Percentiles rank a stretch among this genome's conserved stretches.
Evolutionary conservation across 2,888 invertebrate genomes (phyloP).

Genomic region (Ochropacha duplaris): DNA sequence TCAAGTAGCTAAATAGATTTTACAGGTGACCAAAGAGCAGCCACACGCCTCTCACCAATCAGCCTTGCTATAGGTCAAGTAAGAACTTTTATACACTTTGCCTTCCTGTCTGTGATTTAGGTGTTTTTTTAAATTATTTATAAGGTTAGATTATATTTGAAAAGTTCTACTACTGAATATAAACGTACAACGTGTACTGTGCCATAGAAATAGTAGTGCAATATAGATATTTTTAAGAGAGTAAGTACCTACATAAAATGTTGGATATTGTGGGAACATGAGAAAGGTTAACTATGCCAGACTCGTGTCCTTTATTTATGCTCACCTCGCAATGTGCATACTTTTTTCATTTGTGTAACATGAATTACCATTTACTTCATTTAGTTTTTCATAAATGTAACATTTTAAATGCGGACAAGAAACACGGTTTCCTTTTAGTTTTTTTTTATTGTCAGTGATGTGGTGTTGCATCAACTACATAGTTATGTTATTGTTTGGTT

Average conservation of each 20-base stretch:
- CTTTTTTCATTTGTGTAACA: constrained; percentile 29
- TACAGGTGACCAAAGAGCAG: no score
- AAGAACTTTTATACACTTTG: no score
- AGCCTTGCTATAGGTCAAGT: no score
- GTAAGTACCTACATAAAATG: constrained; percentile 20
- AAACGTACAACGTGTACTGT: background rate
- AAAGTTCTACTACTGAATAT: background rate
- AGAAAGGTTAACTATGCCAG: constrained; percentile 24
- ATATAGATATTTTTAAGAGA: background rate
- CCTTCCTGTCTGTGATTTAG: no score
- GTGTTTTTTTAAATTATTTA: no score
- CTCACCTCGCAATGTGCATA: constrained; percentile 28
- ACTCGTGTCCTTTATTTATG: constrained; percentile 38
- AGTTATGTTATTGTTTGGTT: background rate
- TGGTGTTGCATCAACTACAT: background rate
- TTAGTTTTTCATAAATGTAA: constrained; percentile 8
- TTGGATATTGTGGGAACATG: constrained; percentile 26
- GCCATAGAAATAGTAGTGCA: background rate
- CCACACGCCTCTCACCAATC: no score
- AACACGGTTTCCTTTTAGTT: background rate
- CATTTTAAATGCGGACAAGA: background rate
- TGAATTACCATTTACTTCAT: constrained; percentile 14
- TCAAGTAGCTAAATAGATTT: no score
- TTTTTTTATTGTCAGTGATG: background rate
- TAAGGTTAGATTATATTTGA: no score